Evolutionary conservation across 2,797 vertebrate species (phyloP).

Genomic region (Manis javanica): DNA sequence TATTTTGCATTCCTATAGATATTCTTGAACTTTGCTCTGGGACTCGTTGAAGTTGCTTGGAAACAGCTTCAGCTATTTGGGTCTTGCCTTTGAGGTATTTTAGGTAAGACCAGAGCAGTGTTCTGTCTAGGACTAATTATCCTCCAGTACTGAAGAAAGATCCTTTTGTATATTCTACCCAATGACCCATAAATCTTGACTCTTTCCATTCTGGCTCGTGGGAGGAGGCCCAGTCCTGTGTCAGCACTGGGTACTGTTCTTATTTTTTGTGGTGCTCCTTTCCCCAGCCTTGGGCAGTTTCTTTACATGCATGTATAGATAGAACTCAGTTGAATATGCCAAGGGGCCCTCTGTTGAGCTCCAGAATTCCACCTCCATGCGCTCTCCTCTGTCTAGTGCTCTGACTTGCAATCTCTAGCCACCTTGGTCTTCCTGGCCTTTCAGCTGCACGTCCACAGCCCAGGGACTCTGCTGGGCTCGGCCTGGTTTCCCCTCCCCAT

Average conservation of each 20-base stretch:
- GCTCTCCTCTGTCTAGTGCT: not conserved
- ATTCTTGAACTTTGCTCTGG: slow-evolving; percentile 10
- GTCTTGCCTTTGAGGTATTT: slow-evolving; percentile 32
- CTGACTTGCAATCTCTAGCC: not conserved
- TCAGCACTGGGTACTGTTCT: not conserved
- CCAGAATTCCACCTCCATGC: not conserved
- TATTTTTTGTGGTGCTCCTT: not conserved
- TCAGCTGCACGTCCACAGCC: not conserved
- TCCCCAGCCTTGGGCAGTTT: not conserved
- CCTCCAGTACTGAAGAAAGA: not conserved
- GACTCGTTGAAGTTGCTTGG: not conserved
- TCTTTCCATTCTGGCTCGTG: not conserved
- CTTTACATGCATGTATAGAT: not conserved
- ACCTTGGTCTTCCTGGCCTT: not conserved
- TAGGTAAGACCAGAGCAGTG: not conserved
- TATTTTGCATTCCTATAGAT: not conserved
- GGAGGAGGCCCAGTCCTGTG: not conserved
- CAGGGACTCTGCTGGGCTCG: not conserved
- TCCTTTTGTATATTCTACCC: not conserved
- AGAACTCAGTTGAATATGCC: not conserved
- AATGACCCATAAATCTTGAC: not conserved
- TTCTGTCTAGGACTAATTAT: not conserved
- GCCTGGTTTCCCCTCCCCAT: not conserved
- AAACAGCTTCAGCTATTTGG: slow-evolving; percentile 4
- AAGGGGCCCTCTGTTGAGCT: not conserved